Base-by-base conservation (phyloP, 2,888 invertebrate genomes). In the Hypercompe scribonia region DNA sequence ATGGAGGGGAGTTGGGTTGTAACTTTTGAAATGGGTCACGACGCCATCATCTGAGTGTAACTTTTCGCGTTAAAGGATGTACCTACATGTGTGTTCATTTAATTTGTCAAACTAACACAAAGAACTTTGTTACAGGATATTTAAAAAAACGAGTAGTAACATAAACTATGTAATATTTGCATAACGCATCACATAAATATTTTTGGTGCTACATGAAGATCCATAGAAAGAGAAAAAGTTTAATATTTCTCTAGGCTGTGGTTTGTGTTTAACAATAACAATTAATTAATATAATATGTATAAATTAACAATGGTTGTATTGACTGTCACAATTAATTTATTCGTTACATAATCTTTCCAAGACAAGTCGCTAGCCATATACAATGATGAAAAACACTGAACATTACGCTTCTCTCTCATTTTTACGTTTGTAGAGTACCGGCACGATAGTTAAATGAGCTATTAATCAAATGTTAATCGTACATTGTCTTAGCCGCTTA, bases 391-490 rank as follows among this genome's bases (percentile, higher is more conserved):
- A 81, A 77, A 66, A 68, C 75, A 70, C 79, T 82, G 66, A 70
- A 66, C 63, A 68, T 54, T 31, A 15, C 31, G 31, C 15, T 61
- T 61, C 61, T 31, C 50, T 74, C 50, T 77, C 74, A 70, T 81
- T 73, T 68, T 70, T 78, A 74, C 73, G 72, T 72, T 66, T 73
- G 74, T 75, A 74, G 77, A 79, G 69, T 64, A 72, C 65, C 70
- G 42, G 69, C 77, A 77, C 76, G 74, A 73, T n/a, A n/a, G n/a
- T 72, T 73, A 75, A 73, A 73, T 81, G 31, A 58, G 81, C 81
- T 84, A 86, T 87, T 86, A 87, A 85, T 86, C 81, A 81, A 84
- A 84, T 84, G 86, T 80, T 86, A 86, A 88, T 87, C 87, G 85
- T 77, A 80, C 79, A 88, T 86, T 86, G 87, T 86, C 82, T 85